Base-by-base conservation (phyloP, 2,797 vertebrate genomes). In the Falco peregrinus region DNA sequence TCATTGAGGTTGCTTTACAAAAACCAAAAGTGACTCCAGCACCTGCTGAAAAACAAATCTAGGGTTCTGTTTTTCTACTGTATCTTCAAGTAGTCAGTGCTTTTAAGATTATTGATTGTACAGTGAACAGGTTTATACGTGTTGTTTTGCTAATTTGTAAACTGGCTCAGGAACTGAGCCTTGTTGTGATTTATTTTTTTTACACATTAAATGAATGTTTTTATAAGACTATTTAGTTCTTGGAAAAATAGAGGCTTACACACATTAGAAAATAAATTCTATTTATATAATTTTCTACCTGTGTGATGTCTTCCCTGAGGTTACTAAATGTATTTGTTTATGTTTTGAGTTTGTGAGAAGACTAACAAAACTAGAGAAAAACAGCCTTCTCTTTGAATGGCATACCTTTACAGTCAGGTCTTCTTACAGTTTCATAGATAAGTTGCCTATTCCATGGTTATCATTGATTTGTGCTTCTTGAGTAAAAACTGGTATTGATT, bases 401-500 rank as follows among this genome's bases (percentile, higher is more conserved):
- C 4, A 9, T 71, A 20, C 5, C 9, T 59, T 77, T 84, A 43
- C 68, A 75, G 3, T 78, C 39, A 53, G 31, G 8, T 82, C 19
- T 77, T 65, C 24, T 79, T 26, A 61, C 7, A 50, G 22, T 79
- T 95, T 85, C n/a, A 56, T 10, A 77, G 26, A 50, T 45, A 45
- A 51, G 9, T 41, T 91, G 1, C 6, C 13, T 51, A 5, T 64
- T 56, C 41, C n/a, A 19, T 84, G 50, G 22, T 50, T 68, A 71
- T 77, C 13, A 57, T 19, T 81, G 86, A 90, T 81, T 71, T 71
- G 25, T 90, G 16, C 29, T 63, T 75, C 69, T 81, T 64, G 37
- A 82, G 29, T 75, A 56, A 39, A 84, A 90, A 78, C 31, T 61
- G 22, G 3, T 90, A 89, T 89, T 64, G 80, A 93, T 89, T 93